Percentiles rank a stretch among this genome's conserved stretches.
These are phyloP conservation scores for Coregonus clupeaformis DNA, from an alignment of 2,113 vertebrate species.

Conservation along the genomic window DNA sequence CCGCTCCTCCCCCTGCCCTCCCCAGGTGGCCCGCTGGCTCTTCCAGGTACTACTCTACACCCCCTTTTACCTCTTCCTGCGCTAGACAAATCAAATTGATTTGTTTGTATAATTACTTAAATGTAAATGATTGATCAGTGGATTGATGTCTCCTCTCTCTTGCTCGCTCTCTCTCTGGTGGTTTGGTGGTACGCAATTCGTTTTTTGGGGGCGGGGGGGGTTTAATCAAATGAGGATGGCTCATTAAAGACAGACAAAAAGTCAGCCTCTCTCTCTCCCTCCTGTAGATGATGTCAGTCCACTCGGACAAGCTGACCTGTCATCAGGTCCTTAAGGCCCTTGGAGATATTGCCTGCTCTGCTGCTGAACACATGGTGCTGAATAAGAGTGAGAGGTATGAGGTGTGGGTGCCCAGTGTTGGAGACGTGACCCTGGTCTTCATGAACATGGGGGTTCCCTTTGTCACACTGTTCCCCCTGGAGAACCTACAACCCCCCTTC, in stretches of 20 bases:
- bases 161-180: too few species aligned
- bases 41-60: conserved; percentile 81
- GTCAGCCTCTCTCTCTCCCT: not conserved
- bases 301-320: conserved; percentile 79
- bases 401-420: conserved; percentile 88
- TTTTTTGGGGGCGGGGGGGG: too few species aligned
- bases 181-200: too few species aligned
- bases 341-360: conserved; percentile 79
- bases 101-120: too few species aligned
- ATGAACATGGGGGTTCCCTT: conserved; percentile 90
- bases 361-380: conserved; percentile 71
- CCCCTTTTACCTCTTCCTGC: too few species aligned
- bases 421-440: conserved; percentile 83
- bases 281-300: conserved; percentile 90
- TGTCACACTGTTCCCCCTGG: conserved; percentile 83
- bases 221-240: too few species aligned
- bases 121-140: too few species aligned
- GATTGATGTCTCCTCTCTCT: too few species aligned
- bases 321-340: conserved; percentile 82
- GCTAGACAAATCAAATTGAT: too few species aligned
- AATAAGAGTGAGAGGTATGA: conserved; percentile 57
- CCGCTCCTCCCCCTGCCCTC: conserved; percentile 76
- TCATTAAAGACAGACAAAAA: not conserved
- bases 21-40: conserved; percentile 83
- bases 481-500: conserved; percentile 84